A percentile compares a stretch with the other conserved stretches of the same genome.
phyloP scores from a whole-genome alignment of 2,113 vertebrate species.

The Gallinago jamesoni region DNA sequence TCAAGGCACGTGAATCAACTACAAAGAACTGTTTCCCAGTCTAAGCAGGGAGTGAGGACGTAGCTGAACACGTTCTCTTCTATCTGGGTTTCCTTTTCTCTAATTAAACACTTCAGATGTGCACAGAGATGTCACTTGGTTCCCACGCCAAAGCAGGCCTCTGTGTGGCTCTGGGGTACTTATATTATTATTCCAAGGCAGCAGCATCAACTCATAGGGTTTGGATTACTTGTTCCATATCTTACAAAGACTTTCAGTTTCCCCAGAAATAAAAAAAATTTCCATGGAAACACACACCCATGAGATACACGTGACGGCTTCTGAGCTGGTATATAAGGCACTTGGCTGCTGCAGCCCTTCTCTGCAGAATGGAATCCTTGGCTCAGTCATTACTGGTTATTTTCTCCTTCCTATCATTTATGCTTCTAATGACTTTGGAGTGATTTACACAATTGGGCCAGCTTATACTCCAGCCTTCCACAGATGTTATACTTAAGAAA shows the following conservation, averaged over 20 bases:
- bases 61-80: background rate
- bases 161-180: background rate
- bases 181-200: background rate
- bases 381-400: background rate
- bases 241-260: background rate
- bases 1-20: background rate
- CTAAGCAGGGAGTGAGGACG: background rate
- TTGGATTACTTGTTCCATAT: background rate
- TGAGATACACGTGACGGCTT: background rate
- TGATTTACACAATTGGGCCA: background rate
- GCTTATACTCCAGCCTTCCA: background rate
- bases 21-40: background rate
- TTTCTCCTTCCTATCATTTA: background rate
- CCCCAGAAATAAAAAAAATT: conserved; percentile 25
- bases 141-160: background rate
- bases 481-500: background rate
- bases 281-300: conserved; percentile 10
- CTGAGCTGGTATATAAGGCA: background rate
- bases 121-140: background rate
- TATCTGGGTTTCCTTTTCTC: background rate
- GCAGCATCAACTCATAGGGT: background rate
- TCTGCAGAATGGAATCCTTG: background rate
- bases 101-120: background rate
- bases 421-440: background rate
- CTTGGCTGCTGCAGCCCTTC: background rate